Evolutionary conservation across 2,113 vertebrate genomes (phyloP), one percentile per base, ranked within the genome.

Genomic region (Phrynosoma blainvillii): DNA sequence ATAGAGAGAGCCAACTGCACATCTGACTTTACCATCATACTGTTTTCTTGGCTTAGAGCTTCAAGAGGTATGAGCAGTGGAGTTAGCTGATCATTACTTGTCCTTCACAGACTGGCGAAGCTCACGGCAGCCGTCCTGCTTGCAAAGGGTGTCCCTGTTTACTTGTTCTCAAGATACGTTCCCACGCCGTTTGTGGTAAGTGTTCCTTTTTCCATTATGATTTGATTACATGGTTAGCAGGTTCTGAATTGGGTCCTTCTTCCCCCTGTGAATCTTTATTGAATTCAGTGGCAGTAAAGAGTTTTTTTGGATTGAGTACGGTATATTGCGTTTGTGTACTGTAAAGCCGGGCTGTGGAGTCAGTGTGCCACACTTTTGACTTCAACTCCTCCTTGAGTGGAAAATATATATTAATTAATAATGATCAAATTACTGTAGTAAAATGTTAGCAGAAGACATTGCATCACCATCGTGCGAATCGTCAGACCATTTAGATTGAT

Each of bases 181-280:
- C 99, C 99, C 2, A 99, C 99, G 0, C 98, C 98, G 0, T 99
- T 98, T 59, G 99, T 99, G 97, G 99, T 99, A 96, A 98, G 98
- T 71, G 82, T 96, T 16, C 0, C 21, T 4, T 73, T 1, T 11
- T 9, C 20, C 52, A 0, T 40, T 0, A 4, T 13, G 5, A 16
- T 89, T 83, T 10, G 5, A 20, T 4, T 59, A 59, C 12, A 7
- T 56, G 16, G 25, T 1, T 21, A 21, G 13, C 32, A 16, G 23
- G 52, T 59, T 16, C 20, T 74, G 7, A 84, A 36, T 3, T 56
- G 42, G 42, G 3, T 36, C 21, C 30, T 21, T 16, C 25, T 25
- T 7, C 47, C 27, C 3, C 7, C 16, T 78, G 36, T 7, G 20
- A 52, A 52, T 30, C 3, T 6, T 78, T 68, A n/a, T 16, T 54